These are phyloP conservation scores for Saxidomus purpurata DNA, from an alignment of 1,140 invertebrate genomes.

Conservation along the genomic window DNA sequence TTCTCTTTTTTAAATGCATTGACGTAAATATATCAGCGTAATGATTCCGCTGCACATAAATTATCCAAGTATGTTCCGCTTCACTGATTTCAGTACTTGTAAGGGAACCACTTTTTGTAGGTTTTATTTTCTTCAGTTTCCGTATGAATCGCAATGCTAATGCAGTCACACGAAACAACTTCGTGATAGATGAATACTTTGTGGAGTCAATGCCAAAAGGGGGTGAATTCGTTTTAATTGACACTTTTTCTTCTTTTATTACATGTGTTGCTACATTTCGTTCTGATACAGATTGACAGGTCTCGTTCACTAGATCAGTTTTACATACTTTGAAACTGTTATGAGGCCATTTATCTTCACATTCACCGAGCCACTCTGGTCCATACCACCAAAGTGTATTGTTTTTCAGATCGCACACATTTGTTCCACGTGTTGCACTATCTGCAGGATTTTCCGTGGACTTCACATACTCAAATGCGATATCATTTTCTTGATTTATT, in stretches of 20 bases:
- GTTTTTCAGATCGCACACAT: not conserved
- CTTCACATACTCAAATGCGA: not conserved
- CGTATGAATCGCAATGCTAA: not conserved
- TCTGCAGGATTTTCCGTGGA: constrained; percentile 27
- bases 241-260: too few species aligned
- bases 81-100: not conserved
- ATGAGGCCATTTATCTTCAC: not conserved
- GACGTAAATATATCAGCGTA: not conserved
- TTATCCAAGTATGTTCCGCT: not conserved
- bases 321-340: too few species aligned
- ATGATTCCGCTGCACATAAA: not conserved
- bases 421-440: not conserved
- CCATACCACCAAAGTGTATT: constrained; percentile 11
- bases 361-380: not conserved
- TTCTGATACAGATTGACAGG: too few species aligned
- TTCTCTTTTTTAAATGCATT: not conserved
- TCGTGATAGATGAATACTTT: not conserved
- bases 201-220: not conserved
- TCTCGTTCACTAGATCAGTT: too few species aligned
- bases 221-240: too few species aligned
- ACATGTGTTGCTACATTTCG: not conserved
- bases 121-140: not conserved
- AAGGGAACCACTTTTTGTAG: not conserved
- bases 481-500: not conserved
- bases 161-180: not conserved